Evolutionary conservation across 2,113 vertebrate species (phyloP).

Genomic region (Excalfactoria chinensis): DNA sequence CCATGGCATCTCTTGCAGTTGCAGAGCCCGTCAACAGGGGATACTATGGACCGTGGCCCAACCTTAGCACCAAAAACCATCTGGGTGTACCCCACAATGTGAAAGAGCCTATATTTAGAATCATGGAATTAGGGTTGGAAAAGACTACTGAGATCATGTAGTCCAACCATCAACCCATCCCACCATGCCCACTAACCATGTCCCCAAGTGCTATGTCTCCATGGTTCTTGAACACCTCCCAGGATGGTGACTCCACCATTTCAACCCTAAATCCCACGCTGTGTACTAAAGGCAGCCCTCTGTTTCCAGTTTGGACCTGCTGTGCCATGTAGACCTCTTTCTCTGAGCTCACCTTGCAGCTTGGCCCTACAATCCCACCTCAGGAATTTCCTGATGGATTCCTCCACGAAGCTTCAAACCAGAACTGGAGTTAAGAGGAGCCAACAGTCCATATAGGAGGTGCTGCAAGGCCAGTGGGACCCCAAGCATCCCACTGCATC

Average conservation of each 20-base stretch:
- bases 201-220: too few relatives aligned
- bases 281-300: background rate
- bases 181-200: too few relatives aligned
- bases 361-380: background rate
- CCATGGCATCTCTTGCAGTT: background rate
- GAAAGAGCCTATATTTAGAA: background rate
- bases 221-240: too few relatives aligned
- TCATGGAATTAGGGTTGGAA: too few relatives aligned
- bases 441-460: background rate
- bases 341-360: background rate
- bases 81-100: background rate
- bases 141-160: too few relatives aligned
- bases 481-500: rapidly evolving
- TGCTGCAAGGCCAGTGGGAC: background rate
- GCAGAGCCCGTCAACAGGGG: background rate
- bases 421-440: background rate
- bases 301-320: background rate
- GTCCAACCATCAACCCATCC: too few relatives aligned
- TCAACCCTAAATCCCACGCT: background rate
- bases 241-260: background rate
- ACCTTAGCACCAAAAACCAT: background rate
- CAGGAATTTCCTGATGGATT: background rate
- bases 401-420: background rate
- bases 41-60: background rate
- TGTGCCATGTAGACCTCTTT: rapidly evolving